A percentile compares a stretch with the other conserved stretches of the same genome.
phyloP scores from a whole-genome alignment of 1,140 invertebrate species.

The Drosophila repletoides region DNA sequence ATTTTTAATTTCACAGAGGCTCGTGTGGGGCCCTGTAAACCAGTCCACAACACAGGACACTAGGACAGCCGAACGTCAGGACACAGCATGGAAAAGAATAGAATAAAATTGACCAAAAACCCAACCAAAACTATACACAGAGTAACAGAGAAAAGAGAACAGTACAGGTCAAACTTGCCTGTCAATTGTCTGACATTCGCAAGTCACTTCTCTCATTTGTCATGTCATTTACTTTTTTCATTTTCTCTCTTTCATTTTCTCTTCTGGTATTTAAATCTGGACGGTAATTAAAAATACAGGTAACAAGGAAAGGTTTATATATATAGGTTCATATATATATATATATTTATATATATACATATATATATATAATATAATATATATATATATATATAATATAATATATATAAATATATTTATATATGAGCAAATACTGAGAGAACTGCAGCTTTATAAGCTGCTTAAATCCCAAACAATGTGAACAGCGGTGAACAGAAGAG shows the following conservation, averaged over 20 bases:
- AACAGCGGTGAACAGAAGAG: background rate
- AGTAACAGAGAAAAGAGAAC: background rate
- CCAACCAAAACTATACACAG: background rate
- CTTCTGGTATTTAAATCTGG: conserved; percentile 36
- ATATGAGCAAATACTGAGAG: background rate
- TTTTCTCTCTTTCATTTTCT: background rate
- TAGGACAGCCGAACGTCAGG: too few species aligned
- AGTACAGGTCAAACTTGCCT: background rate
- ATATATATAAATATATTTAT: background rate
- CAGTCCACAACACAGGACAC: background rate
- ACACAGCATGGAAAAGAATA: background rate
- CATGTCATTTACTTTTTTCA: background rate
- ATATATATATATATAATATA: too few species aligned
- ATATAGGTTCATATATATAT: too few species aligned
- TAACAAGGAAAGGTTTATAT: background rate
- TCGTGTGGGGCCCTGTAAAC: background rate
- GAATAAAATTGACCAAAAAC: background rate
- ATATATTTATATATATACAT: background rate
- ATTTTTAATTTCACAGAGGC: conserved; percentile 68
- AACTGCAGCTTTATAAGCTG: conserved; percentile 7
- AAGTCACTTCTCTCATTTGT: conserved; percentile 9
- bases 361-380: too few species aligned
- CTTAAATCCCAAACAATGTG: conserved; percentile 32
- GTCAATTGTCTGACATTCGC: conserved; percentile 17
- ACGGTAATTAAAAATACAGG: conserved; percentile 40